Base-by-base conservation (phyloP, 1,140 invertebrate species). In the Chelonus insularis region DNA sequence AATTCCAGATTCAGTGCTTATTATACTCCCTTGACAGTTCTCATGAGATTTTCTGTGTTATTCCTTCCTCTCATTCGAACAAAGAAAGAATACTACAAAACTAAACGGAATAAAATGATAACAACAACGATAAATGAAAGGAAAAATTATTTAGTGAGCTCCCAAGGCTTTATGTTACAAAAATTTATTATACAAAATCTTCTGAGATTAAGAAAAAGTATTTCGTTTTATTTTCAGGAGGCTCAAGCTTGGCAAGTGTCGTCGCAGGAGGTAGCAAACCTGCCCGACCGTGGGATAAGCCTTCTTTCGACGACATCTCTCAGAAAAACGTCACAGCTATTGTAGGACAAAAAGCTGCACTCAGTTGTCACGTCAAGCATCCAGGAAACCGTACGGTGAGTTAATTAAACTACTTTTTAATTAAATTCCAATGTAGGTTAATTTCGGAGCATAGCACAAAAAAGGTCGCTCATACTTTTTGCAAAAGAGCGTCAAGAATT, bases 381-480 rank as follows among this genome's bases (percentile, higher is more conserved):
- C 90, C 91, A 57, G 92, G 91, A 2, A 91, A 95, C 71, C 85
- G 92, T 82, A 94, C 92, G 79, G 93, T 95, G 79, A 90, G 89
- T 85, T 45, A n/a, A 36, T 50, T 18, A 25, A 4, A 12, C 43
- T 32, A 45, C 47, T 23, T 39, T 16, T 43, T 55, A 36, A 39
- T 51, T 23, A 14, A 41, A 21, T 34, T 34, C 16, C 29, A 20
- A 41, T 37, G 16, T 50, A 21, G 23, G 18, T 18, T n/a, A 6
- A 56, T 16, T 21, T 7, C n/a, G 12, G 4, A 4, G 8, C 1
- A 1, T 23, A 20, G 18, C 3, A 29, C 6, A 18, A 50, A 41
- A 41, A 41, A 41, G 37, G 52, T 57, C 25, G 6, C 11, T 47
- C 36, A 57, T 37, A 57, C 20, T 41, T 41, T 57, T 57, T 43